Evolutionary conservation across 1,140 invertebrate genomes (phyloP).

Genomic region (Drosophila orosa): DNA sequence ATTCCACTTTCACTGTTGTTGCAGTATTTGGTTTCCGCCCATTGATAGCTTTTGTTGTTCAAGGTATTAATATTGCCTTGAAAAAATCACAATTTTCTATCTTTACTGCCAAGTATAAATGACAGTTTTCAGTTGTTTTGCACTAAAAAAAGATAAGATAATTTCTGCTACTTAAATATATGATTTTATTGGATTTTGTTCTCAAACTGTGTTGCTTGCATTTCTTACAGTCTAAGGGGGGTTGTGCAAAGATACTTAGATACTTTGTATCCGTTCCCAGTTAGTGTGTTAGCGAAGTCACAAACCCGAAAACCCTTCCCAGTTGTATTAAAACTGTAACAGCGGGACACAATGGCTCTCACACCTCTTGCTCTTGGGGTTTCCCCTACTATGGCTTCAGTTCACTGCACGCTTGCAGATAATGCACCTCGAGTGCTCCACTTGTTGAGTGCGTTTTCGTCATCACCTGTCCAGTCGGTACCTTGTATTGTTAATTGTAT

Average conservation of each 20-base stretch:
- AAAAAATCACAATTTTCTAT: background rate
- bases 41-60: background rate
- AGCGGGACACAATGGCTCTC: background rate
- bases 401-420: conserved; percentile 22
- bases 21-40: background rate
- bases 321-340: background rate
- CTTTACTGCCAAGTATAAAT: background rate
- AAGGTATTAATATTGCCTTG: background rate
- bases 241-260: background rate
- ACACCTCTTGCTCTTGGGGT: conserved; percentile 2
- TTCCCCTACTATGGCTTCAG: conserved; percentile 37
- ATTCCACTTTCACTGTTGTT: background rate
- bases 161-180: background rate
- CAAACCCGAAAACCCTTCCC: background rate
- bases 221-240: background rate
- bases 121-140: background rate
- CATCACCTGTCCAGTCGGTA: conserved; percentile 1
- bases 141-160: conserved; percentile 1
- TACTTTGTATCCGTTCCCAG: background rate
- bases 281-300: background rate
- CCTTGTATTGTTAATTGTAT: background rate
- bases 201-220: background rate
- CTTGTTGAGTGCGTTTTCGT: conserved; percentile 1
- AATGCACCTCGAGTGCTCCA: conserved; percentile 36
- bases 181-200: background rate